A percentile compares a stretch with the other conserved stretches of the same genome.
Evolutionary conservation across 2,888 invertebrate genomes (phyloP).

Genomic region (Cremastinae sp.): DNA sequence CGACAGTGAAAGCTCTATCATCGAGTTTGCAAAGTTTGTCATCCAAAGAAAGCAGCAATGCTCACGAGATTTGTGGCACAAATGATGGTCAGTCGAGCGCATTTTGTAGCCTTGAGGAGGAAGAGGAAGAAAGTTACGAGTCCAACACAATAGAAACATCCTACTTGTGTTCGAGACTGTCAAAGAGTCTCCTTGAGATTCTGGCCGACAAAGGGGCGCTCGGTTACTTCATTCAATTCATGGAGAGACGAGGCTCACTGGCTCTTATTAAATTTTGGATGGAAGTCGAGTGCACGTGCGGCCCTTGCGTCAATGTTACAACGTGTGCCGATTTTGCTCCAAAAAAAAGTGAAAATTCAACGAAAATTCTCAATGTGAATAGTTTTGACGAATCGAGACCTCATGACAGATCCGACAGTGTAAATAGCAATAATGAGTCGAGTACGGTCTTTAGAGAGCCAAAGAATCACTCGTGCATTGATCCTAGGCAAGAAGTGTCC

Average conservation of each 20-base stretch:
- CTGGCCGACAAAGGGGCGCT: conserved; percentile 90
- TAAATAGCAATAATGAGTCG: conserved; percentile 64
- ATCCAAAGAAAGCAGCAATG: conserved; percentile 62
- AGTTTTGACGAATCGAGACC: conserved; percentile 12
- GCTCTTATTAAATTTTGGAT: conserved; percentile 88
- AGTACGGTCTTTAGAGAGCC: conserved; percentile 72
- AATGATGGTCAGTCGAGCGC: conserved; percentile 42
- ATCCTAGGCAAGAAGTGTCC: conserved; percentile 68
- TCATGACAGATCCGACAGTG: conserved; percentile 41
- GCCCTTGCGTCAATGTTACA: conserved; percentile 65
- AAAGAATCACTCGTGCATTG: conserved; percentile 69
- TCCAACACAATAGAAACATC: conserved; percentile 73
- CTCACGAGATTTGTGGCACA: conserved; percentile 8
- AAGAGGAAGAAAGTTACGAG: conserved; percentile 73
- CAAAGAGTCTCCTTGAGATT: conserved; percentile 88
- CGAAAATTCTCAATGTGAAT: background rate
- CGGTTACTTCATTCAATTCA: conserved; percentile 91
- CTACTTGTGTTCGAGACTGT: conserved; percentile 84
- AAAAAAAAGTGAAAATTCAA: background rate
- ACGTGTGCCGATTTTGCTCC: background rate
- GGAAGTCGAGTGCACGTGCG: conserved; percentile 86
- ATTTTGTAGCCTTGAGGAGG: conserved; percentile 73
- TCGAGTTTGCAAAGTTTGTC: conserved; percentile 65
- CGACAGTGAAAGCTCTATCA: conserved; percentile 64
- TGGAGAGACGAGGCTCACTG: conserved; percentile 88